Evolutionary conservation across 2,888 invertebrate species (phyloP).

Genomic region (Lamproptera curius): DNA sequence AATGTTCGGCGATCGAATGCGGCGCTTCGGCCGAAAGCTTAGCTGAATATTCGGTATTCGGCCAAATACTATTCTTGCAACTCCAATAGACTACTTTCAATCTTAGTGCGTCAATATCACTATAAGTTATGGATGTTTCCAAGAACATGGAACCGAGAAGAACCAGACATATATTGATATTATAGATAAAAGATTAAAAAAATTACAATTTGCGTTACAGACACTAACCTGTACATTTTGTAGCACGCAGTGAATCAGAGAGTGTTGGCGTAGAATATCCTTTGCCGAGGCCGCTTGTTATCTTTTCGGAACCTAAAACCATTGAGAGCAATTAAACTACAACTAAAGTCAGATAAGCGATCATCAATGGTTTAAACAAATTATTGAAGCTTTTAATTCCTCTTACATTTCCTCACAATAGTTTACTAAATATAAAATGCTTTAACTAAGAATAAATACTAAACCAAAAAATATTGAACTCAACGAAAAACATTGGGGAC

Average conservation of each 20-base stretch:
- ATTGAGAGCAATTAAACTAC: slow-evolving; percentile 5
- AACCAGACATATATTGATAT: not conserved
- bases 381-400: no score
- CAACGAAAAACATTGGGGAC: not conserved
- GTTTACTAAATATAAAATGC: not conserved
- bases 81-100: no score
- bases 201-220: no score
- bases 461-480: not conserved
- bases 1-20: no score
- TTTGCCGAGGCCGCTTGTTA: slow-evolving; percentile 58
- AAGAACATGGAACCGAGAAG: not conserved
- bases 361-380: no score
- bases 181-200: not conserved
- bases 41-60: no score
- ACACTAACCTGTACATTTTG: slow-evolving; percentile 72
- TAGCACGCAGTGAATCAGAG: slow-evolving; percentile 64
- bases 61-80: no score
- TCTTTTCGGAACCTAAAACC: slow-evolving; percentile 61
- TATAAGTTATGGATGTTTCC: not conserved
- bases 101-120: not conserved
- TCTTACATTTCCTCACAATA: not conserved
- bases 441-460: not conserved
- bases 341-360: not conserved
- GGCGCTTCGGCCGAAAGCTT: no score
- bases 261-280: slow-evolving; percentile 64